A percentile compares a stretch with the other conserved stretches of the same genome.
Evolutionary conservation across 1,140 invertebrate species (phyloP).

Genomic region (Cheumatopsyche charites): DNA sequence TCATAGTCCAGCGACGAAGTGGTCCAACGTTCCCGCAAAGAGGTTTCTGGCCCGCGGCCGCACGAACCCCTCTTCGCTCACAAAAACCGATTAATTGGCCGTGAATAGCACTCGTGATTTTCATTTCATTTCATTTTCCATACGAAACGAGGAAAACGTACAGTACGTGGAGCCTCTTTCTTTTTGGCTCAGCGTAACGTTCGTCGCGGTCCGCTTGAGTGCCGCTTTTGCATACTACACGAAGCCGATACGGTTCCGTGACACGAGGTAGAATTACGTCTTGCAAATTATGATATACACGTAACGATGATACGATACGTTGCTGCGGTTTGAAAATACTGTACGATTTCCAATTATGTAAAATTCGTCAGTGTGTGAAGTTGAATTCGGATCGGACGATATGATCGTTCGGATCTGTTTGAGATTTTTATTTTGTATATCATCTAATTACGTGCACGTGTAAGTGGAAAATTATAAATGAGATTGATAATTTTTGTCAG

Average conservation of each 20-base stretch:
- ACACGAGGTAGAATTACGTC: conserved; percentile 12
- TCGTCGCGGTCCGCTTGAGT: neutral
- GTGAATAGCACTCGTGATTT: conserved; percentile 23
- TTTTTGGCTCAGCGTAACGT: neutral
- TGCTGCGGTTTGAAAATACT: neutral
- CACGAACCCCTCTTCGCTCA: neutral
- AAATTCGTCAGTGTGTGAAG: no score
- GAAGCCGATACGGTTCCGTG: neutral
- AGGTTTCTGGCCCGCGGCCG: conserved; percentile 32
- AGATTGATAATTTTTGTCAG: no score
- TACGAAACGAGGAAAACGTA: no score
- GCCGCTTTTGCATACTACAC: neutral
- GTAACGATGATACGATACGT: neutral
- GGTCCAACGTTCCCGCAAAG: conserved; percentile 20
- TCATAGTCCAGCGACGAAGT: conserved; percentile 32
- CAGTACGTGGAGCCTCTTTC: no score
- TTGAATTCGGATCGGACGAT: no score
- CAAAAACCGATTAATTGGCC: conserved; percentile 26
- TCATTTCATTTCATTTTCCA: no score
- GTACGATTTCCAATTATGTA: neutral
- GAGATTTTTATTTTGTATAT: no score
- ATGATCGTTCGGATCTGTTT: no score
- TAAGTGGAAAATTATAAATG: no score
- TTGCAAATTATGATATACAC: conserved; percentile 1
- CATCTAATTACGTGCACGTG: no score